Evolutionary conservation across 2,888 invertebrate genomes (phyloP).

Genomic region (Halictus ligatus): DNA sequence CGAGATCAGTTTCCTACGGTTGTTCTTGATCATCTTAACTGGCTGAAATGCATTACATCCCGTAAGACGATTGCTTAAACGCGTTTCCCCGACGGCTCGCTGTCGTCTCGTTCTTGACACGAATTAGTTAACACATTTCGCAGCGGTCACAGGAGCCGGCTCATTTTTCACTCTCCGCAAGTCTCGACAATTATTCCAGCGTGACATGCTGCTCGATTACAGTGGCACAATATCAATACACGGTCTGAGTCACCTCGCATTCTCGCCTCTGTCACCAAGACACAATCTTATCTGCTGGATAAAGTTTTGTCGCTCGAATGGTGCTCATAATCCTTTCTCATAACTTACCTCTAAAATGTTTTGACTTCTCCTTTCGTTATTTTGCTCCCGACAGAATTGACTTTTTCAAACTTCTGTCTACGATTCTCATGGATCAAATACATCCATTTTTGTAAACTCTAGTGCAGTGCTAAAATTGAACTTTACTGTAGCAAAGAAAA

Average conservation of each 20-base stretch:
- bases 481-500: no score
- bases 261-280: background rate
- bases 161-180: conserved; percentile 30
- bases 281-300: background rate
- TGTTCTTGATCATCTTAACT: conserved; percentile 71
- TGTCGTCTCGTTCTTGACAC: conserved; percentile 60
- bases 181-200: conserved; percentile 33
- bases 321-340: background rate
- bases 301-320: background rate
- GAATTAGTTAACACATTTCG: conserved; percentile 62
- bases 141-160: conserved; percentile 18
- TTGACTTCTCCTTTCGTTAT: background rate
- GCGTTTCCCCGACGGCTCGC: conserved; percentile 58
- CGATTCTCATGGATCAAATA: background rate
- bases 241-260: conserved; percentile 16
- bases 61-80: conserved; percentile 70
- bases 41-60: conserved; percentile 72
- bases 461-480: no score
- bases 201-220: conserved; percentile 38
- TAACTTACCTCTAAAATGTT: background rate
- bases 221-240: conserved; percentile 41
- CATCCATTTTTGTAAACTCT: no score
- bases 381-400: no score
- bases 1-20: conserved; percentile 44
- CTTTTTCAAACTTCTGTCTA: background rate